phyloP scores from a whole-genome alignment of 2,113 vertebrate species.

The Lophochroa leadbeateri region DNA sequence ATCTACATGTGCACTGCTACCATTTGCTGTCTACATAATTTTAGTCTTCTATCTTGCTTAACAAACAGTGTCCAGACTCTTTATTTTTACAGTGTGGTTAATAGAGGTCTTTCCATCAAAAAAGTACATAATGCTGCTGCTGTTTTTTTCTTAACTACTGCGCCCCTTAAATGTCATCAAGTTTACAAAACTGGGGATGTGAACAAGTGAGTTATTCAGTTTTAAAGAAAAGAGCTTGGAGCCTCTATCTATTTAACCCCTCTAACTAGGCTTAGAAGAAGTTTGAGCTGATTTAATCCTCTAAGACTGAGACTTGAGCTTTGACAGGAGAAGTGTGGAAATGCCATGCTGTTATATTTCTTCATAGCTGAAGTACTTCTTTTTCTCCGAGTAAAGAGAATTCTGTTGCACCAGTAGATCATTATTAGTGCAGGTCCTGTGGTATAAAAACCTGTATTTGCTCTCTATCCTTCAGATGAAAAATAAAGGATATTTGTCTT shows the following conservation, averaged over 20 bases:
- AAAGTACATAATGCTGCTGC: constrained; percentile 36
- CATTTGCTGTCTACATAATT: constrained; percentile 25
- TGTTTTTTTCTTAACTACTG: neutral
- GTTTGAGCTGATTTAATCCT: neutral
- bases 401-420: neutral
- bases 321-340: neutral
- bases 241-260: neutral
- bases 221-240: constrained; percentile 29
- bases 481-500: neutral
- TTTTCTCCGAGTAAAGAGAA: neutral
- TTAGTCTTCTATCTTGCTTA: constrained; percentile 41
- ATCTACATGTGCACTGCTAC: constrained; percentile 1
- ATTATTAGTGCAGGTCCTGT: neutral
- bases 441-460: neutral
- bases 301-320: neutral
- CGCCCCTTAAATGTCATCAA: constrained; percentile 38
- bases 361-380: neutral
- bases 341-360: neutral
- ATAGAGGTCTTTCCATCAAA: constrained; percentile 48
- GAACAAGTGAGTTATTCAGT: constrained; percentile 18
- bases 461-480: neutral
- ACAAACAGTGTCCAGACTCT: constrained; percentile 20
- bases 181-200: neutral
- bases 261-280: neutral
- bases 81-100: constrained; percentile 51